Percentiles rank a stretch among this genome's conserved stretches.
Conservation (phyloP, 2,113 vertebrate species). For the Leptodactylus fuscus region DNA sequence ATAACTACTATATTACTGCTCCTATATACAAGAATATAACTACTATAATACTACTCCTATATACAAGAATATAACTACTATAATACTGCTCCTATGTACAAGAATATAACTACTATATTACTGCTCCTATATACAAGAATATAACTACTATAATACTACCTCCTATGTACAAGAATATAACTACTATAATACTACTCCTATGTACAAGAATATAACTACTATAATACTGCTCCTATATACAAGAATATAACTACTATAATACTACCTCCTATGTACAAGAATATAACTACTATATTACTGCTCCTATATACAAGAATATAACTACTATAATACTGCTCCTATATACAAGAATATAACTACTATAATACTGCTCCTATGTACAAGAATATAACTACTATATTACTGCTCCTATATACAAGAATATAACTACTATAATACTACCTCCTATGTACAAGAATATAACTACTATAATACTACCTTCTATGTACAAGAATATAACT, state of each 20-base stretch:
- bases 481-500: neutral
- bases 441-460: neutral
- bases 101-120: slow-evolving; percentile 12
- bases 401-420: neutral
- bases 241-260: slow-evolving; percentile 2
- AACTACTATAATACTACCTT: neutral
- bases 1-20: too few species aligned
- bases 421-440: slow-evolving; percentile 3
- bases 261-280: neutral
- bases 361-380: slow-evolving; percentile 1
- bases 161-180: too few species aligned
- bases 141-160: too few species aligned
- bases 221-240: slow-evolving; percentile 1
- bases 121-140: too few species aligned
- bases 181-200: too few species aligned
- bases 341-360: slow-evolving; percentile 15
- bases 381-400: neutral
- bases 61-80: neutral
- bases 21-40: neutral
- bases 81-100: slow-evolving; percentile 11
- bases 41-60: neutral
- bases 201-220: slow-evolving; percentile 17
- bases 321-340: neutral
- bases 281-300: slow-evolving; percentile 4
- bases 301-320: slow-evolving; percentile 1